Conservation (phyloP, 2,888 invertebrate species). For the Strigamia crassipes region DNA sequence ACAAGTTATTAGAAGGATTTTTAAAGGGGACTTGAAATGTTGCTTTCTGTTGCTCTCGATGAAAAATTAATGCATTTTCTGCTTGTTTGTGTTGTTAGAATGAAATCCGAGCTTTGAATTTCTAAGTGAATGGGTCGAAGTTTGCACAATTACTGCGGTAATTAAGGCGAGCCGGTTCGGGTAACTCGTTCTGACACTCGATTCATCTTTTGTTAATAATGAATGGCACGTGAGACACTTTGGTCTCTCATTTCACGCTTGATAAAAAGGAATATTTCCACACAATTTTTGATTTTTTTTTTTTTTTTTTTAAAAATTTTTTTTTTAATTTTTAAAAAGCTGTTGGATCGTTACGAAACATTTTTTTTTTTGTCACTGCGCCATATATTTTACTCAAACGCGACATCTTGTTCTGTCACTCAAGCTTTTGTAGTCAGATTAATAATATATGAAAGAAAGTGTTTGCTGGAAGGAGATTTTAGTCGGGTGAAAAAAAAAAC, state of each 20-base stretch:
- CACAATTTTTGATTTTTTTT: not conserved
- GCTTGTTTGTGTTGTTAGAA: not conserved
- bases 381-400: not conserved
- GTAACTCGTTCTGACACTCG: slow-evolving; percentile 18
- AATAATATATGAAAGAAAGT: not conserved
- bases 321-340: not conserved
- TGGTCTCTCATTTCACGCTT: slow-evolving; percentile 12
- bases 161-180: slow-evolving; percentile 23
- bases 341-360: not conserved
- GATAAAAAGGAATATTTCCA: not conserved
- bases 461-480: not conserved
- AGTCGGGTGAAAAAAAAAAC: too few species aligned
- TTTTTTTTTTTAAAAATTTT: not conserved
- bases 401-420: not conserved
- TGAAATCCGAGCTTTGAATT: slow-evolving; percentile 15
- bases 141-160: not conserved
- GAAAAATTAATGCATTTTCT: not conserved
- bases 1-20: slow-evolving; percentile 15
- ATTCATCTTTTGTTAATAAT: slow-evolving; percentile 32
- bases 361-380: too few species aligned
- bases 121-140: not conserved
- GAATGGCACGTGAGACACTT: not conserved
- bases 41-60: not conserved
- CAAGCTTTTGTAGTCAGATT: not conserved
- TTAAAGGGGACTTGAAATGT: not conserved